phyloP scores from a whole-genome alignment of 2,113 vertebrate species.

The Boulengeromyrus knoepffleri region DNA sequence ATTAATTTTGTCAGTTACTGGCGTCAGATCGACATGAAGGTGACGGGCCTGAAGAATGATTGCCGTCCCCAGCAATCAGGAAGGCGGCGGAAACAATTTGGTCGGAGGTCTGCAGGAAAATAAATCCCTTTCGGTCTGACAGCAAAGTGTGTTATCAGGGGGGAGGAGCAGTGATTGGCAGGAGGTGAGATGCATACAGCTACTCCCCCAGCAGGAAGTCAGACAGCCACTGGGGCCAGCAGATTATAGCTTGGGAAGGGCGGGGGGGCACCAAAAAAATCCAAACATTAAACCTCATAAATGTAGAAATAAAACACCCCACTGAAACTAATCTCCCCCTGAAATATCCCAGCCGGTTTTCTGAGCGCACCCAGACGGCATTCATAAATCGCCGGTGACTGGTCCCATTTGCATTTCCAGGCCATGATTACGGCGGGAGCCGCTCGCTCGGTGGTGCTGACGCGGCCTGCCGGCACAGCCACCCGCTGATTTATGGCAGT shows the following conservation, averaged over 20 bases:
- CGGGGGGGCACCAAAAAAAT: neutral
- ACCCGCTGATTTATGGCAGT: constrained; percentile 68
- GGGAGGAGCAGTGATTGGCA: neutral
- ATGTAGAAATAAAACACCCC: neutral
- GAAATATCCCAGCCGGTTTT: neutral
- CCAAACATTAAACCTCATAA: neutral
- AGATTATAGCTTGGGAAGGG: neutral
- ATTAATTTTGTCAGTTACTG: constrained; percentile 35
- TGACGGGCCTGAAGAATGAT: constrained; percentile 5
- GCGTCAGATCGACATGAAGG: constrained; percentile 20
- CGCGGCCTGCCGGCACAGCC: constrained; percentile 57
- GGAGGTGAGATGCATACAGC: neutral
- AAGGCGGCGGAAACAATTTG: constrained; percentile 37
- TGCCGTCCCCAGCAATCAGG: constrained; percentile 4
- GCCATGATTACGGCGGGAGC: constrained; percentile 57
- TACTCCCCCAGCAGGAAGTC: neutral
- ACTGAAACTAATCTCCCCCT: neutral
- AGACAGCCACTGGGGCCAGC: neutral
- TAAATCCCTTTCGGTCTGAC: constrained; percentile 26
- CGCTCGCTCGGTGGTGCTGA: neutral
- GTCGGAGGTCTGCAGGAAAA: constrained; percentile 30
- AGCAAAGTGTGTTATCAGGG: neutral
- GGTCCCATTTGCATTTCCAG: constrained; percentile 58
- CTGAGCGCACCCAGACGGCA: neutral
- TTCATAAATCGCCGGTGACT: constrained; percentile 62